A percentile compares a stretch with the other conserved stretches of the same genome.
Conservation (phyloP, 2,113 vertebrate species). For the Rhinolophus sinicus region DNA sequence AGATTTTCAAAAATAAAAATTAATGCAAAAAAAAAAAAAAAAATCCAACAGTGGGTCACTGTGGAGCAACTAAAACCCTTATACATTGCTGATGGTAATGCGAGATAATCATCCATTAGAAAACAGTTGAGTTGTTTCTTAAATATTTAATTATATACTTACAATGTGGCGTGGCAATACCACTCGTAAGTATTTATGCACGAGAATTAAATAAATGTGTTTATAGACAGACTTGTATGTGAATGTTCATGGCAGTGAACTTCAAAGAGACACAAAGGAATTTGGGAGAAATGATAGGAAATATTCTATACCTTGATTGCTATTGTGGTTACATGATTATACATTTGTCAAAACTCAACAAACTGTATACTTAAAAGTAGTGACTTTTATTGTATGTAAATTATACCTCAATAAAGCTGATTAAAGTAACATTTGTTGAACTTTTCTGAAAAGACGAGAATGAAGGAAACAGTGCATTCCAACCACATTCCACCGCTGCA, state of each 20-base stretch:
- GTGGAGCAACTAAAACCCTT: neutral
- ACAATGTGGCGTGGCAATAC: neutral
- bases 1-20: too few species aligned
- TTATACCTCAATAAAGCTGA: neutral
- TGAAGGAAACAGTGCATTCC: neutral
- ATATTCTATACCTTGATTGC: neutral
- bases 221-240: neutral
- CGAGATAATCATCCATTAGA: neutral
- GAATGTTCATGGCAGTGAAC: neutral
- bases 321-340: neutral
- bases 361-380: neutral
- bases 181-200: neutral
- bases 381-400: neutral
- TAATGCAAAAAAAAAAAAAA: too few species aligned
- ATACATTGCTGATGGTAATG: neutral
- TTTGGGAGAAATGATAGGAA: neutral
- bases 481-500: neutral
- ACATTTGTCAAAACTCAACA: neutral
- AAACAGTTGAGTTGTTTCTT: conserved; percentile 9
- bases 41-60: neutral
- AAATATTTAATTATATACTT: neutral
- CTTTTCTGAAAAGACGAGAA: neutral
- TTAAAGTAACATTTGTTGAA: neutral
- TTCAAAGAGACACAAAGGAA: neutral
- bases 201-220: neutral